Evolutionary conservation across 2,888 invertebrate genomes (phyloP), one percentile per base, ranked within the genome.

Genomic region (Sympetrum striolatum): DNA sequence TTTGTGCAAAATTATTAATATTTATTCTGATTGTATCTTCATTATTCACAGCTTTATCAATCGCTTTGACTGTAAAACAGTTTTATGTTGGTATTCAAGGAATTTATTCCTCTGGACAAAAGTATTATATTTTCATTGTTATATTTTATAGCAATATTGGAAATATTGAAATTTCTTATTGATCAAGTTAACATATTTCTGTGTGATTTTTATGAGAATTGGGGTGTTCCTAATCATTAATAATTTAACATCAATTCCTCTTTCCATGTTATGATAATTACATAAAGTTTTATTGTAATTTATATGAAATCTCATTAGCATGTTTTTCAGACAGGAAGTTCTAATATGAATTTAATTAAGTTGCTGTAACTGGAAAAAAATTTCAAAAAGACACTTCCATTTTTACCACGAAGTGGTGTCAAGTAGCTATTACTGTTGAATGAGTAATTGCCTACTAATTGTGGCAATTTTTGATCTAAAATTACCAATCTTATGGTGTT

Each of bases 251-350:
- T 73, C 73, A 73, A 73, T 73, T 73, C 73, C 73, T 73, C 73
- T 73, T 31, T 73, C 25, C 31, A 31, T 73, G 73, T 73, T 73
- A 73, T 73, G 73, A 73, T 73, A 14, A 31, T 73, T 73, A 31
- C 73, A 31, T 73, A 73, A 73, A 14, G 15, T 73, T 73, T 73
- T 73, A 73, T 73, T 73, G 25, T 31, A 25, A 73, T 73, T 14
- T 2, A 37, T n/a, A 60, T 86, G 60, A 60, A 86, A 60, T 86
- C 86, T 86, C 86, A 86, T 86, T 86, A 86, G 86, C 86, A 86
- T 86, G 86, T 86, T 86, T 86, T 86, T 86, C 86, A 86, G 86
- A 37, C 35, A 53, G 37, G 12, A 64, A 86, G 18, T 64, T 31
- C 31, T 73, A 4, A 12, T 31, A 73, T 25, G 14, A 31, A 25